Evolutionary conservation across 2,797 vertebrate species (phyloP).

Genomic region (Merluccius polli): DNA sequence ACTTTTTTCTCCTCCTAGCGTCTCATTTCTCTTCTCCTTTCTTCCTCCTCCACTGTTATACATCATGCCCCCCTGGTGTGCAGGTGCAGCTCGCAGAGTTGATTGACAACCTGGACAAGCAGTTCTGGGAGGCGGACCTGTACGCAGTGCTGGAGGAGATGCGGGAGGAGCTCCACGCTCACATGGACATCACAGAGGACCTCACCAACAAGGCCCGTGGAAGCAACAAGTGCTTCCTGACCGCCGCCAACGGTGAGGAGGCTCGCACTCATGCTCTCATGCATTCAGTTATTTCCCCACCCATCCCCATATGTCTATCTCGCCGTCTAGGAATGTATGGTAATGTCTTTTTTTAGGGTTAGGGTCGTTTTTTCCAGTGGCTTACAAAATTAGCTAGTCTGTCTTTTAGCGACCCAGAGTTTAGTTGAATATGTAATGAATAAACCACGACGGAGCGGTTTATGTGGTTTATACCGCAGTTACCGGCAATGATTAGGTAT

Average conservation of each 20-base stretch:
- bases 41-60: background rate
- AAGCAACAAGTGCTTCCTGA: slow-evolving; percentile 90
- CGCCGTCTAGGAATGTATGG: too few species aligned
- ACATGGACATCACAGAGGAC: slow-evolving; percentile 95
- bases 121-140: slow-evolving; percentile 90
- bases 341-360: too few species aligned
- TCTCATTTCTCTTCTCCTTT: background rate
- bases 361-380: too few species aligned
- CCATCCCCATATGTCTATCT: too few species aligned
- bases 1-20: background rate
- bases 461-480: background rate
- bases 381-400: too few species aligned
- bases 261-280: too few species aligned
- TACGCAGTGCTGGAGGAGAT: slow-evolving; percentile 86
- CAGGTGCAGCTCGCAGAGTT: slow-evolving; percentile 88
- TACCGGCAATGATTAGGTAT: background rate
- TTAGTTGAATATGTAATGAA: too few species aligned
- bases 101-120: slow-evolving; percentile 85
- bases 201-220: slow-evolving; percentile 93
- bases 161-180: slow-evolving; percentile 85
- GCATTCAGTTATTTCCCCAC: too few species aligned
- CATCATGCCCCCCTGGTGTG: background rate
- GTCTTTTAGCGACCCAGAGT: background rate
- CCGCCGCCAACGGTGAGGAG: slow-evolving; percentile 85
- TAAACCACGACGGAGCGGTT: too few species aligned